Percentiles rank a stretch among this genome's conserved stretches.
These are phyloP conservation scores for Scaptodrosophila lebanonensis DNA, from an alignment of 1,140 invertebrate genomes.

Conservation along the genomic window DNA sequence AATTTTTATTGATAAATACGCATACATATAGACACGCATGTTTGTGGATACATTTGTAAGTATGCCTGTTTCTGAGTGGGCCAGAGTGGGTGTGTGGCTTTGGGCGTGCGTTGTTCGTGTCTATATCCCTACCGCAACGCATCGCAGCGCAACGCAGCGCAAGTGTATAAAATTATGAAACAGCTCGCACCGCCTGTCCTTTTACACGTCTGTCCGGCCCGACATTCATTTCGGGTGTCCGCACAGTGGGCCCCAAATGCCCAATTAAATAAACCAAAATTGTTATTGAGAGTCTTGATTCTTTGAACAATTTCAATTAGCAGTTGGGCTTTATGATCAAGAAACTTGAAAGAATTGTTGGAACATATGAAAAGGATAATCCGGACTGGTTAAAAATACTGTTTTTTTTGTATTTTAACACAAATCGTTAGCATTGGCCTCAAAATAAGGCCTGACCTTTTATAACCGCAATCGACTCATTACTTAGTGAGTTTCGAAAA, in stretches of 20 bases:
- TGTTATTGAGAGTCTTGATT: no score
- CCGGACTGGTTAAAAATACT: no score
- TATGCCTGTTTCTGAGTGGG: conserved; percentile 6
- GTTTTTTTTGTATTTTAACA: no score
- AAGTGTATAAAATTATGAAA: conserved; percentile 74
- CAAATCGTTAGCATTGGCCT: no score
- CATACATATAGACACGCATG: conserved; percentile 40
- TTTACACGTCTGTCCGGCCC: conserved; percentile 14
- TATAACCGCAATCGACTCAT: no score
- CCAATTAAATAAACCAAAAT: no score
- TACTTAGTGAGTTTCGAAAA: no score
- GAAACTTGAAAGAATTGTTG: no score
- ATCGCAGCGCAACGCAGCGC: conserved; percentile 60
- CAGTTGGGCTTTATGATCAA: no score
- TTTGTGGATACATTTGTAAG: conserved; percentile 19
- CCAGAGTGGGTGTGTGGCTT: background rate
- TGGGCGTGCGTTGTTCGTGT: conserved; percentile 22
- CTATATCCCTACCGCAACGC: conserved; percentile 58
- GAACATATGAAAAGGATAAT: no score
- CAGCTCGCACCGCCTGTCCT: conserved; percentile 49
- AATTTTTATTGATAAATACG: conserved; percentile 71
- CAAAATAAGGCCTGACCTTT: no score
- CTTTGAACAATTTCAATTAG: no score
- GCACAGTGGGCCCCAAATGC: conserved; percentile 9
- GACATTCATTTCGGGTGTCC: background rate